These are phyloP conservation scores for Phalera bucephala DNA, from an alignment of 2,888 invertebrate genomes.

Conservation along the genomic window DNA sequence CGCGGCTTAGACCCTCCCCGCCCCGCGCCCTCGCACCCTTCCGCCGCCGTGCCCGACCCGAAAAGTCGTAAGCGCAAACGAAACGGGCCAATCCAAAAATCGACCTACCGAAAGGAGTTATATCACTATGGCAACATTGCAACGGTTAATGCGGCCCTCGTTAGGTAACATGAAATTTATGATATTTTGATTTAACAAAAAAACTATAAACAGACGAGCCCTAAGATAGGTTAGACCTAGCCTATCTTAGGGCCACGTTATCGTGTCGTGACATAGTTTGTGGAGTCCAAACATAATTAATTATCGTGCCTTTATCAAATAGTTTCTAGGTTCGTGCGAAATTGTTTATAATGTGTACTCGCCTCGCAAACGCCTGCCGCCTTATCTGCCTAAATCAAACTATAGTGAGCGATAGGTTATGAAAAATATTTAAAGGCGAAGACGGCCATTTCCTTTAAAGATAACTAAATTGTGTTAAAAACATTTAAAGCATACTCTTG, in stretches of 20 bases:
- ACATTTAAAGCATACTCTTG: too few species aligned
- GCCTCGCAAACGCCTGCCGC: too few species aligned
- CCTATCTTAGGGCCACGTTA: slow-evolving; percentile 17
- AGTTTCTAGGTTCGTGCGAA: slow-evolving; percentile 4
- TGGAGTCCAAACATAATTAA: slow-evolving; percentile 6
- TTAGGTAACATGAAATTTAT: slow-evolving; percentile 11
- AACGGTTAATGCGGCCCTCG: slow-evolving; percentile 29
- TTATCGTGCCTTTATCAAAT: slow-evolving; percentile 9
- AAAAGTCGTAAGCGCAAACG: slow-evolving; percentile 37
- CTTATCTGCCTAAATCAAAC: too few species aligned
- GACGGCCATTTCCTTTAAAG: too few species aligned
- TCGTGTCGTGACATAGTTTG: slow-evolving; percentile 12
- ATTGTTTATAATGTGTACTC: not conserved
- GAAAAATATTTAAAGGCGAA: too few species aligned
- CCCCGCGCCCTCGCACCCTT: slow-evolving; percentile 28
- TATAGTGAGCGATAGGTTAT: too few species aligned
- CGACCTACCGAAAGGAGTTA: slow-evolving; percentile 24
- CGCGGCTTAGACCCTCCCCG: slow-evolving; percentile 40
- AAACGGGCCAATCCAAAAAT: slow-evolving; percentile 20
- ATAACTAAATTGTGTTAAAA: too few species aligned
- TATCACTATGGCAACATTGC: slow-evolving; percentile 35
- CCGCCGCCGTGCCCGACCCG: slow-evolving; percentile 19
- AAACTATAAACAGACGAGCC: too few species aligned
- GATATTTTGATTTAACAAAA: too few species aligned
- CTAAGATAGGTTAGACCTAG: slow-evolving; percentile 1